Evolutionary conservation across 1,140 invertebrate species (phyloP), one percentile per base, ranked within the genome.

Genomic region (Caerostris extrusa): DNA sequence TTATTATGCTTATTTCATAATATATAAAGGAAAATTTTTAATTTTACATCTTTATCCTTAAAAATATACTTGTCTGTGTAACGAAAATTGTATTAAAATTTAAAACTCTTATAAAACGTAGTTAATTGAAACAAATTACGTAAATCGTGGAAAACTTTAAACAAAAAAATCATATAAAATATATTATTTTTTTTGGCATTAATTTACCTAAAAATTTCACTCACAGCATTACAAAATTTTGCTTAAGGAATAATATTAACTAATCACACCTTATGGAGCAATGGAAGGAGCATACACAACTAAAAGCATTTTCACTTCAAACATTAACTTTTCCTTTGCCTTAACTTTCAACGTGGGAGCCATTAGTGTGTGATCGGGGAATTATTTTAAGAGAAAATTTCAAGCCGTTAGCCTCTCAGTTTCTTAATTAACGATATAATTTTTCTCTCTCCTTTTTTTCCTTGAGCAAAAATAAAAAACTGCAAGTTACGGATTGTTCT

Each of bases 251-350:
- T 82, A 58, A 56, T 77, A 34, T 58, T 91, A 82, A 81, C 90
- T 91, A 91, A 91, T 81, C 56, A 82, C 14, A 50, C 90, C 90
- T 91, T 61, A 61, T 60, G 90, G 90, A 91, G 82, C 82, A 82
- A 34, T 34, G 12, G 7, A 4, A 6, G 12, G 14, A 91, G 10
- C 19, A 60, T 34, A 34, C 2, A 57, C 56, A 90, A 56, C 17
- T 7, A 6, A 71, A 55, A 56, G 3, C 7, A 14, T 81, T 91
- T 91, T 82, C 8, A 53, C n/a, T 61, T 19, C 5, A 17, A 53
- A n/a, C 53, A 56, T 89, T 91, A 50, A 53, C 12, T 58, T 77
- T 91, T 50, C 57, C 12, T 82, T 60, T 82, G 5, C 17, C 53
- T 82, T 82, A 81, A 82, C 71, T 61, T 82, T 8, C 71, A 81